Evolutionary conservation across 2,888 invertebrate species (phyloP), one percentile per base, ranked within the genome.

Genomic region (Scelioninae gen. 1): DNA sequence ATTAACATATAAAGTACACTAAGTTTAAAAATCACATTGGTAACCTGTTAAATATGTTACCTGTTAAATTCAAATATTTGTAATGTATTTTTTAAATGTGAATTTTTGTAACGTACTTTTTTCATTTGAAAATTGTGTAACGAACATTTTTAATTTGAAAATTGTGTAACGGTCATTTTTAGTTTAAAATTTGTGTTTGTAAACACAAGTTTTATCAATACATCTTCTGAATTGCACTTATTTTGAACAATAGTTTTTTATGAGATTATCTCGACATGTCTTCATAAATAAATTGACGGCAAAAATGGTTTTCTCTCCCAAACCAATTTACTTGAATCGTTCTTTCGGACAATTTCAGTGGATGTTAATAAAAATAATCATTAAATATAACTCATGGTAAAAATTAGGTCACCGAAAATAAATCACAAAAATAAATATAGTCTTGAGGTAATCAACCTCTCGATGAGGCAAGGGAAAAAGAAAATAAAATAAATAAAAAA

Each of bases 361-460:
- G 16, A 8, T 31, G 34, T 68, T 55, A 69, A 71, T 60, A 71
- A 58, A 71, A 47, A 49, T 71, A 49, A 60, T 72, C 31, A 62
- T 62, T 34, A 51, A 72, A 62, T 53, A 72, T 51, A 51, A 49
- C 32, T 58, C 10, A 2, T 0, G 5, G 1, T 34, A 29, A 55
- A 63, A 72, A 45, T 72, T 72, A 40, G 62, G 62, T 72, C 72
- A 47, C 23, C 58, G 40, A 75, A 65, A 75, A 75, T 75, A 56
- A 23, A 49, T 34, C 34, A 5, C 13, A 13, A 40, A 65, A 65
- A 65, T 49, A 58, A 55, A 65, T n/a, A n/a, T 65, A 56, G 43
- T 47, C 47, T 55, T 23, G 58, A 58, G 58, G 49, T 66, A 74
- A 65, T 65, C 74, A 74, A 74, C 63, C 56, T 65, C 72, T 32